phyloP scores from a whole-genome alignment of 2,113 vertebrate species.

The Peromyscus californicus region DNA sequence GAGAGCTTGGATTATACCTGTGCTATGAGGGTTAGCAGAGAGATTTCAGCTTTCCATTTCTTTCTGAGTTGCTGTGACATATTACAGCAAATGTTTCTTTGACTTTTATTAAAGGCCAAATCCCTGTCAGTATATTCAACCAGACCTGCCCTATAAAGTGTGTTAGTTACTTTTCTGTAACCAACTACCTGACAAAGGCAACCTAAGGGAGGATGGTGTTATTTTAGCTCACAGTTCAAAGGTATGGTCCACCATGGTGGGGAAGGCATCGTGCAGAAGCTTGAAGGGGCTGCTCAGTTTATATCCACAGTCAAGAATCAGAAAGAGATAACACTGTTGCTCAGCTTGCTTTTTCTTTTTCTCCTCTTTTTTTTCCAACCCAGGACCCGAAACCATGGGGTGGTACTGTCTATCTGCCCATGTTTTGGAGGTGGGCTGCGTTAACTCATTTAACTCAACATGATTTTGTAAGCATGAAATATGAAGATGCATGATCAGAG shows the following conservation, averaged over 20 bases:
- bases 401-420: not conserved
- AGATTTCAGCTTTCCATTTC: not conserved
- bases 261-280: not conserved
- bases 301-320: not conserved
- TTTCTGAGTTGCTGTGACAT: not conserved
- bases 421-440: not conserved
- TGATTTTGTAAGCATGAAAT: not conserved
- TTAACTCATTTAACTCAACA: not conserved
- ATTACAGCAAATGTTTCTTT: not conserved
- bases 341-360: not conserved
- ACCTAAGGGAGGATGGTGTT: not conserved
- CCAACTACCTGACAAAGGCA: not conserved
- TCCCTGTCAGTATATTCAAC: not conserved
- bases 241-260: too few species aligned
- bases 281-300: not conserved
- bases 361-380: not conserved
- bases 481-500: not conserved
- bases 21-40: not conserved
- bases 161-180: not conserved
- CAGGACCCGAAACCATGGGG: not conserved
- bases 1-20: slow-evolving; percentile 23
- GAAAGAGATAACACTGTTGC: not conserved
- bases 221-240: not conserved
- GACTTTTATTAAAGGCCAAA: slow-evolving; percentile 51
- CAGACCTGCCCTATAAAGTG: not conserved